phyloP scores from a whole-genome alignment of 2,888 invertebrate genomes.

The Smittia aterrima region DNA sequence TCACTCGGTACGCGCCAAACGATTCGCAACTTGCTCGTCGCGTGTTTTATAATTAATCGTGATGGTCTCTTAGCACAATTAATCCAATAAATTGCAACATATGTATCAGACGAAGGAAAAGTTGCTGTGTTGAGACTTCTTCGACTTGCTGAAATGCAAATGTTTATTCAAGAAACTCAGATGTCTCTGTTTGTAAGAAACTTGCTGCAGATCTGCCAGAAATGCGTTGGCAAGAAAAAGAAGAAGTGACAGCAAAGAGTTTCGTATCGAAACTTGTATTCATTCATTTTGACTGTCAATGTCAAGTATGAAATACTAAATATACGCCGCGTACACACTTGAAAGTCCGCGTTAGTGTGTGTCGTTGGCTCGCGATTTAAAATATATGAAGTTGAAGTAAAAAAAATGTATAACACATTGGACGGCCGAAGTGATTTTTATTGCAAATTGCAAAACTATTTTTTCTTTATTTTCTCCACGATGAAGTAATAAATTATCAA shows the following conservation, averaged over 20 bases:
- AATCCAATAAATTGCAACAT: slow-evolving; percentile 41
- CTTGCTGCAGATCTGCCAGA: not conserved
- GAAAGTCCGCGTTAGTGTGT: not conserved
- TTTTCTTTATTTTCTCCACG: not conserved
- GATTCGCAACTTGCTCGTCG: slow-evolving; percentile 12
- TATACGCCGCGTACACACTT: not conserved
- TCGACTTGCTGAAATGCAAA: not conserved
- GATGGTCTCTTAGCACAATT: slow-evolving; percentile 41
- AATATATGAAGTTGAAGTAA: not conserved
- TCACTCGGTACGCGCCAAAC: not conserved
- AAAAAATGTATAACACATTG: slow-evolving; percentile 5
- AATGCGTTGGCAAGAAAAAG: slow-evolving; percentile 36
- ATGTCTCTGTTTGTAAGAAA: slow-evolving; percentile 9
- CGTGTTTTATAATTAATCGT: slow-evolving; percentile 41
- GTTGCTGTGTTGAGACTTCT: not conserved
- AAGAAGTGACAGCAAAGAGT: slow-evolving; percentile 11
- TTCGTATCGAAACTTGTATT: slow-evolving; percentile 3
- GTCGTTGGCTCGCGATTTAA: not conserved
- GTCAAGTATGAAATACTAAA: slow-evolving; percentile 30
- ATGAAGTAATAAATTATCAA: slow-evolving; percentile 20
- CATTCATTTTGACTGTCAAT: slow-evolving; percentile 38
- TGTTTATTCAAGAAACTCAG: not conserved
- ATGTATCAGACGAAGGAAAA: slow-evolving; percentile 14
- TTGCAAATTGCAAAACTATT: slow-evolving; percentile 20
- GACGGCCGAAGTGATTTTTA: slow-evolving; percentile 8